Base-by-base conservation (phyloP, 2,888 invertebrate species). In the Macrophya alboannulata region DNA sequence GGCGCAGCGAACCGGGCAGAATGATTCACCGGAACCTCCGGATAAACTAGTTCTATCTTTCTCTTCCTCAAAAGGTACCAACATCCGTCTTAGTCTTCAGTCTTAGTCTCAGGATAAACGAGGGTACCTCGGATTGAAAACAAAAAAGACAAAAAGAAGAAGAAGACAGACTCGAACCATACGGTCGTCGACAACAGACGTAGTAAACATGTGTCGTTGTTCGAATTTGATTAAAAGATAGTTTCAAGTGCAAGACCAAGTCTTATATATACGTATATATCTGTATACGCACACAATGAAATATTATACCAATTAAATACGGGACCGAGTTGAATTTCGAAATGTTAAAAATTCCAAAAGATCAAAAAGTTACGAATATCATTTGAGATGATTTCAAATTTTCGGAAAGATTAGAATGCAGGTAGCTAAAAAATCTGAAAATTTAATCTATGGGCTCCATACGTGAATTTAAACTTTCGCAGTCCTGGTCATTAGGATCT, bases 1-100 rank as follows among this genome's bases (percentile, higher is more conserved):
- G 79, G 51, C 79, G 71, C 71, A 71, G n/a, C 71, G 71, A 71
- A 72, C 72, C 72, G 48, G 76, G 45, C 25, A 51, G 37, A 77
- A 59, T 81, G 81, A 81, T 81, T 81, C 59, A 81, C 62, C 81
- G 59, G 81, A 81, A 81, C 81, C 51, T 81, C 81, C 62, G 25
- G 77, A 51, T 31, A 25, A 77, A 37, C 51, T 55, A 77, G 48
- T 51, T 31, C 45, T 10, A 12, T 74, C 74, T 77, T 51, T 48
- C 55, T 31, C 31, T 55, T 55, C 6, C 51, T 37, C 25, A 68
- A 37, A 68, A 37, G 37, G 68, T 17, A 17, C 17, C 68, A 37
- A 1, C 68, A 68, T 74, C 74, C 45, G 21, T 74, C 74, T 74
- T 31, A 45, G 21, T 55, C 55, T 55, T 55, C 6, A 37, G 55